These are phyloP conservation scores for Crotalus horridus DNA, from an alignment of 2,113 vertebrate species.

Conservation along the genomic window DNA sequence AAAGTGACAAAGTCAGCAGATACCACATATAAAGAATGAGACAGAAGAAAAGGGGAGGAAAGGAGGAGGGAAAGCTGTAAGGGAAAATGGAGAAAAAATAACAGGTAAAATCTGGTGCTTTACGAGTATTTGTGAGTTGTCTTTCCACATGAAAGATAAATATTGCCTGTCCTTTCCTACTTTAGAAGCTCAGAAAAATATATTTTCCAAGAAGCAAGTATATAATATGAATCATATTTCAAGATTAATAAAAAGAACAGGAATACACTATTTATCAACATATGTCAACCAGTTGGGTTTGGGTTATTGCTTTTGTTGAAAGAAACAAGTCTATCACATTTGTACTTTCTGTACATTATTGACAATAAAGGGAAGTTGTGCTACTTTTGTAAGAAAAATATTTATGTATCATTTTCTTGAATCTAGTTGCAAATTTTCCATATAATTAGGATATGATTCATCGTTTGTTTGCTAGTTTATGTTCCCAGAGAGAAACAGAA, in stretches of 20 bases:
- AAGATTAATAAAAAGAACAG: background rate
- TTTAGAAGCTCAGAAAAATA: background rate
- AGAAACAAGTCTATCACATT: background rate
- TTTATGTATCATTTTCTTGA: background rate
- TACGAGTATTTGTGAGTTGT: background rate
- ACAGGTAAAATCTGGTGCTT: background rate
- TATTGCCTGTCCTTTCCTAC: constrained; percentile 20
- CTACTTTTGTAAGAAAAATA: background rate
- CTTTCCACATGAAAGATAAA: background rate
- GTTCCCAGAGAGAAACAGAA: background rate
- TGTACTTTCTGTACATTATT: background rate
- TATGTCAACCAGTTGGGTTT: background rate
- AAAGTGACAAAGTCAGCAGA: background rate
- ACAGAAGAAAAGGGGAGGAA: background rate
- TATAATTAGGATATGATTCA: background rate
- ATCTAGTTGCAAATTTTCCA: background rate
- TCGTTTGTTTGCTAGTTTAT: background rate
- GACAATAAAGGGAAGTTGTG: background rate
- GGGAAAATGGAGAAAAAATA: background rate
- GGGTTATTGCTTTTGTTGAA: background rate
- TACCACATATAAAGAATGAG: background rate
- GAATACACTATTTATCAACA: background rate
- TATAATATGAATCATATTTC: background rate
- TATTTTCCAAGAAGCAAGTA: background rate
- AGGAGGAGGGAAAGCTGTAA: background rate